A percentile compares a stretch with the other conserved stretches of the same genome.
phyloP scores from a whole-genome alignment of 2,888 invertebrate genomes.

The Quadroppia sp. region DNA sequence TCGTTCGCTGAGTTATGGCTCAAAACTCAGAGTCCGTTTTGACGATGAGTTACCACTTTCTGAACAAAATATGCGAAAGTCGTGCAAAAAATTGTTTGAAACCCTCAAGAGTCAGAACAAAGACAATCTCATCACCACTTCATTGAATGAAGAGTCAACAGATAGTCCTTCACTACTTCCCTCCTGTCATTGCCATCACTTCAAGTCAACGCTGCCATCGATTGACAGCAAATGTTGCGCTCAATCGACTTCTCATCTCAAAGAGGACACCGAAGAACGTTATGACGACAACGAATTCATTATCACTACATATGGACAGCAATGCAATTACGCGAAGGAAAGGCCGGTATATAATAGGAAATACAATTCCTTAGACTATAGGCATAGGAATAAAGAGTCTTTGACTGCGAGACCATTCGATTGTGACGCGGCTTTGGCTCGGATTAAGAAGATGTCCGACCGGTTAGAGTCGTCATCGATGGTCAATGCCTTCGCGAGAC shows the following conservation, averaged over 20 bases:
- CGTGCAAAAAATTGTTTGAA: constrained; percentile 45
- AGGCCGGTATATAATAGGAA: neutral
- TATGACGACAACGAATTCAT: constrained; percentile 20
- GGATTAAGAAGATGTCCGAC: constrained; percentile 13
- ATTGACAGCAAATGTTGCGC: neutral
- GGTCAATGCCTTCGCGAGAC: constrained; percentile 25
- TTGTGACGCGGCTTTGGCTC: constrained; percentile 3
- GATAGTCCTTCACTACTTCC: neutral
- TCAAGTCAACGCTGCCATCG: neutral
- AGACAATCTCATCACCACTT: neutral
- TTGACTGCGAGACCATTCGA: neutral
- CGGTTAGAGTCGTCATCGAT: constrained; percentile 26
- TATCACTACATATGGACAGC: neutral
- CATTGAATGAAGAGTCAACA: constrained; percentile 1
- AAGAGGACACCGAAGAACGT: too few species aligned
- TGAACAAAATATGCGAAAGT: constrained; percentile 45
- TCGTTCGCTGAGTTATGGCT: constrained; percentile 2
- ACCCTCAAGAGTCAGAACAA: constrained; percentile 43
- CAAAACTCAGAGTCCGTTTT: constrained; percentile 43
- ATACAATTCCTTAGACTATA: neutral
- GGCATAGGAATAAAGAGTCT: neutral
- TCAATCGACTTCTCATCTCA: neutral
- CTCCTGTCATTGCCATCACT: constrained; percentile 25
- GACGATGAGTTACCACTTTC: constrained; percentile 46
- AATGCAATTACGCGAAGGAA: neutral